phyloP scores from a whole-genome alignment of 2,888 invertebrate genomes.

The Drosophila borborema region DNA sequence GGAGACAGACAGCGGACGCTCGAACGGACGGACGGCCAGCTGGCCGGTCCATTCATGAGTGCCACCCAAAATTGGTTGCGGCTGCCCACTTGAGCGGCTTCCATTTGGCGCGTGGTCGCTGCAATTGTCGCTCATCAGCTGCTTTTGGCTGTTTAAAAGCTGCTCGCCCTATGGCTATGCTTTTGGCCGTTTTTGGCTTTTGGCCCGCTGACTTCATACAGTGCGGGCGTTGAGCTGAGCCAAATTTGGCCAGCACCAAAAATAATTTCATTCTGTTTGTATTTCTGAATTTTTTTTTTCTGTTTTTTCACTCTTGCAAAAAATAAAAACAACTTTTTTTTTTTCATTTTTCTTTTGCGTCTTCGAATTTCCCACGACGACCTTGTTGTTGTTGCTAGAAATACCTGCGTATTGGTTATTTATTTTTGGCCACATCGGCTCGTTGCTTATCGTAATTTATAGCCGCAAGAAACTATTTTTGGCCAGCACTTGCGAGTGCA shows the following conservation, averaged over 20 bases:
- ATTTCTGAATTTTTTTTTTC: not conserved
- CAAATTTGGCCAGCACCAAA: slow-evolving; percentile 67
- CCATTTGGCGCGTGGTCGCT: slow-evolving; percentile 78
- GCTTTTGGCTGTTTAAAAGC: slow-evolving; percentile 29
- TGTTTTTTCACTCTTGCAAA: slow-evolving; percentile 3
- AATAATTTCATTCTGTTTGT: slow-evolving; percentile 28
- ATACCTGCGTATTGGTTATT: slow-evolving; percentile 57
- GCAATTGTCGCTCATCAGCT: slow-evolving; percentile 79
- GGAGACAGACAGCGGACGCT: slow-evolving; percentile 12
- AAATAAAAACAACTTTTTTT: slow-evolving; percentile 5
- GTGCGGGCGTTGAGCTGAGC: slow-evolving; percentile 59
- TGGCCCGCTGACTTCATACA: slow-evolving; percentile 60
- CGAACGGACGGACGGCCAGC: slow-evolving; percentile 11
- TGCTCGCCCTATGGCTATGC: slow-evolving; percentile 19
- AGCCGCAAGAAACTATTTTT: slow-evolving; percentile 80
- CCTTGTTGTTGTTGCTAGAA: slow-evolving; percentile 65
- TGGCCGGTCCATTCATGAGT: slow-evolving; percentile 53
- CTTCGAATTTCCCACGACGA: slow-evolving; percentile 75
- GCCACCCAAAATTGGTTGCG: slow-evolving; percentile 73
- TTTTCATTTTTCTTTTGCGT: slow-evolving; percentile 43
- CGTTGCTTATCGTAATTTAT: slow-evolving; percentile 76
- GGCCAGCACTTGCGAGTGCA: slow-evolving; percentile 47
- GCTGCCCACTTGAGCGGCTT: slow-evolving; percentile 71
- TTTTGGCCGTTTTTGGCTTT: slow-evolving; percentile 56
- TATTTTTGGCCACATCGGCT: slow-evolving; percentile 69